Conservation (phyloP, 2,888 invertebrate genomes). For the Craniophora ligustri region DNA sequence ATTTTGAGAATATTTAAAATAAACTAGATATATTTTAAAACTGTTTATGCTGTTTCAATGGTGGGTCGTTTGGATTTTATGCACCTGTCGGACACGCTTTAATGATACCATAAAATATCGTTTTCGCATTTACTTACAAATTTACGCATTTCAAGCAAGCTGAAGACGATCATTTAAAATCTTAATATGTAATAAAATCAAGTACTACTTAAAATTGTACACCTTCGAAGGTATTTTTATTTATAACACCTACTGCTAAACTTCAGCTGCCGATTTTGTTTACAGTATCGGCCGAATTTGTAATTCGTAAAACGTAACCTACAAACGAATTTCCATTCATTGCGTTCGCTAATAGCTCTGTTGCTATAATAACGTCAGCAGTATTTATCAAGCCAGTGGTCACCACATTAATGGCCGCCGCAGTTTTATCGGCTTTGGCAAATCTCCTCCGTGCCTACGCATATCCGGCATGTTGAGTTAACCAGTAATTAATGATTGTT, state of each 20-base stretch:
- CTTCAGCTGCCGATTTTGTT: slow-evolving; percentile 19
- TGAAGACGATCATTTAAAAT: neutral
- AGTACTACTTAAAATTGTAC: slow-evolving; percentile 6
- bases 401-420: slow-evolving; percentile 40
- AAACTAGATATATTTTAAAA: too few relatives aligned
- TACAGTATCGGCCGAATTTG: slow-evolving; percentile 31
- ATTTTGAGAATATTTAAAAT: too few relatives aligned
- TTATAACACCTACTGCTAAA: neutral
- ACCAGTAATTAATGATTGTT: slow-evolving; percentile 40
- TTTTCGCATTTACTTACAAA: neutral
- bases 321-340: slow-evolving; percentile 47
- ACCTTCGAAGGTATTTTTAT: slow-evolving; percentile 13
- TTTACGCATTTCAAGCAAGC: neutral
- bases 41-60: neutral
- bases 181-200: slow-evolving; percentile 13
- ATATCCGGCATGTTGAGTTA: slow-evolving; percentile 55
- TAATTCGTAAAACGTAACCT: slow-evolving; percentile 38
- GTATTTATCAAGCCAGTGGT: slow-evolving; percentile 27
- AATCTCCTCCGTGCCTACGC: slow-evolving; percentile 61
- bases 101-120: slow-evolving; percentile 5
- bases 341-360: slow-evolving; percentile 30
- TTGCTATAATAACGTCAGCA: slow-evolving; percentile 38
- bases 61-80: slow-evolving; percentile 3
- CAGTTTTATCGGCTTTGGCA: slow-evolving; percentile 58
- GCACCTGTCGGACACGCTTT: slow-evolving; percentile 3